These are phyloP conservation scores for Vultur gryphus DNA, from an alignment of 2,797 vertebrate species.

Conservation along the genomic window DNA sequence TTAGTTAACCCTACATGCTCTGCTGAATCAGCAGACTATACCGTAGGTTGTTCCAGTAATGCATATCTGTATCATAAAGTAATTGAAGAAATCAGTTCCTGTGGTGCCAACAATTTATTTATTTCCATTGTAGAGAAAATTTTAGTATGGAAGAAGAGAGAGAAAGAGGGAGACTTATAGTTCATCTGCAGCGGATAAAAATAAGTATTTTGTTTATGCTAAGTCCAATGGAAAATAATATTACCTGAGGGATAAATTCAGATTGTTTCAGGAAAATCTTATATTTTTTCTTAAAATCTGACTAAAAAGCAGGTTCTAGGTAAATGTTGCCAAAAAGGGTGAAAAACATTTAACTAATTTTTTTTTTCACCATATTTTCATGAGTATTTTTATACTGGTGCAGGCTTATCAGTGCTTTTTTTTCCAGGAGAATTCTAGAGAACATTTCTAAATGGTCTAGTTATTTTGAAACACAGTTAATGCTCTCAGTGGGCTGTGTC, in stretches of 20 bases:
- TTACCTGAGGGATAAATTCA: neutral
- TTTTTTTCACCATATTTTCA: neutral
- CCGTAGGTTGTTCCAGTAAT: neutral
- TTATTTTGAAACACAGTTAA: neutral
- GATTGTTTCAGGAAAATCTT: neutral
- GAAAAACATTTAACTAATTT: neutral
- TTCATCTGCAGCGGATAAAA: neutral
- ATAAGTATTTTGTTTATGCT: neutral
- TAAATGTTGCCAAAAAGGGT: neutral
- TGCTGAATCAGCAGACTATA: slow-evolving; percentile 51
- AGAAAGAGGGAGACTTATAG: neutral
- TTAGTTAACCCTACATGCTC: slow-evolving; percentile 44
- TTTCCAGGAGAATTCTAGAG: neutral
- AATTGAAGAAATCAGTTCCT: neutral
- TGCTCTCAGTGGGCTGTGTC: neutral
- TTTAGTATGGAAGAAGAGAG: neutral
- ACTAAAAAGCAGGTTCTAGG: neutral
- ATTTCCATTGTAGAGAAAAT: neutral
- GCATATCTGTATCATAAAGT: neutral
- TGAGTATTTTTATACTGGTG: neutral
- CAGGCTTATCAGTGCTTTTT: neutral
- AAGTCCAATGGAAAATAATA: neutral
- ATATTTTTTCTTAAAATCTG: neutral
- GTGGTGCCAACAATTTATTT: neutral
- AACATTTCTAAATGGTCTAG: neutral